A percentile compares a stretch with the other conserved stretches of the same genome.
These are phyloP conservation scores for Agrochola circellaris DNA, from an alignment of 2,888 invertebrate genomes.

Conservation along the genomic window DNA sequence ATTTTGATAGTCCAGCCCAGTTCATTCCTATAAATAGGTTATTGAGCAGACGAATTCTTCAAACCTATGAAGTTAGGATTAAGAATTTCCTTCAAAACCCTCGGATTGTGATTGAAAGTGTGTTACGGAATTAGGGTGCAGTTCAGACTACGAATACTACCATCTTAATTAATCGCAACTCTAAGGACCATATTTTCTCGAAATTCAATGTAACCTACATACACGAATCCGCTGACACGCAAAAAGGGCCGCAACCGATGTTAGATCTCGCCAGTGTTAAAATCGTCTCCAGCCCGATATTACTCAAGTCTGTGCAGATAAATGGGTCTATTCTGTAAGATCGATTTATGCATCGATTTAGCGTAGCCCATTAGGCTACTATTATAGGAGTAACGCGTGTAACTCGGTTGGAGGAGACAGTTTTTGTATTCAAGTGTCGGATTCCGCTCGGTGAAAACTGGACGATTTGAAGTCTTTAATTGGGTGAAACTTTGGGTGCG, in stretches of 20 bases:
- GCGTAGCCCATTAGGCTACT: constrained; percentile 76
- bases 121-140: background rate
- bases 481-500: constrained; percentile 54
- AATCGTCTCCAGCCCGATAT: constrained; percentile 45
- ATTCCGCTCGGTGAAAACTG: background rate
- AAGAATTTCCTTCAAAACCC: background rate
- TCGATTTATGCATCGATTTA: constrained; percentile 83
- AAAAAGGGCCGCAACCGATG: constrained; percentile 10
- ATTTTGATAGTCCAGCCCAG: background rate
- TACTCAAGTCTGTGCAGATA: constrained; percentile 73
- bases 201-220: constrained; percentile 29
- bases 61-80: background rate
- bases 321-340: constrained; percentile 81
- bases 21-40: background rate
- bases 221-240: constrained; percentile 9
- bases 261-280: constrained; percentile 41
- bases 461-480: constrained; percentile 50
- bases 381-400: constrained; percentile 77
- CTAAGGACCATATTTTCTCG: constrained; percentile 5
- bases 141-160: background rate
- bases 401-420: constrained; percentile 65
- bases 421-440: constrained; percentile 72
- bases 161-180: background rate
- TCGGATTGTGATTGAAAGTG: background rate
- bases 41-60: background rate